Evolutionary conservation across 2,113 vertebrate genomes (phyloP).

Genomic region (Axis porcinus): DNA sequence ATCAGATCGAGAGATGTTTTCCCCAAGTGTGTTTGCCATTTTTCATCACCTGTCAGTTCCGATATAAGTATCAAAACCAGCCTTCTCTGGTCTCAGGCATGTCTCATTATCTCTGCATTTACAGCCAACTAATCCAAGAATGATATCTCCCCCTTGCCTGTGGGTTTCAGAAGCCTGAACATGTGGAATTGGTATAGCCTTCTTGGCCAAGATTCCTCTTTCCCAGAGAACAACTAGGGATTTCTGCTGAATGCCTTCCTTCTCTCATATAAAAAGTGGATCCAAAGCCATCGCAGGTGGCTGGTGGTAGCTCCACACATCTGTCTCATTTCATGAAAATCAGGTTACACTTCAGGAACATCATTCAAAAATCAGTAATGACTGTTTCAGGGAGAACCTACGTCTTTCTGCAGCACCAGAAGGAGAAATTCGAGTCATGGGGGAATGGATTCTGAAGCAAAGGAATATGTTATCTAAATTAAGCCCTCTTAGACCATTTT

Average conservation of each 20-base stretch:
- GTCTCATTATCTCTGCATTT: not conserved
- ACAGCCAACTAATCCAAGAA: not conserved
- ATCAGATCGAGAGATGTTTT: not conserved
- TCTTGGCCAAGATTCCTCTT: not conserved
- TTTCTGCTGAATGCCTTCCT: not conserved
- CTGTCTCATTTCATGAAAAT: not conserved
- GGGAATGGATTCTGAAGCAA: not conserved
- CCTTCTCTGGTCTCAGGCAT: accelerated
- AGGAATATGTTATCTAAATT: conserved; percentile 53
- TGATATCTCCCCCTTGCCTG: not conserved
- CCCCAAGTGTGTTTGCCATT: not conserved
- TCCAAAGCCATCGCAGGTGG: not conserved
- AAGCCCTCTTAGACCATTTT: conserved; percentile 44
- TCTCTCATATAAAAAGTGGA: not conserved
- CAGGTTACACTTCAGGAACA: not conserved
- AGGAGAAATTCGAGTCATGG: not conserved
- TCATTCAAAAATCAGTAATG: not conserved
- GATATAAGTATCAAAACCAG: not conserved
- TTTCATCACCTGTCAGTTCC: not conserved
- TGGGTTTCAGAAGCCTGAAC: not conserved
- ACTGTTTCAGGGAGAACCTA: not conserved
- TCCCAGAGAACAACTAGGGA: not conserved
- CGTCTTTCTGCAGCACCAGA: not conserved
- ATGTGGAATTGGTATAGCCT: accelerated
- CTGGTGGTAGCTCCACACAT: accelerated